Evolutionary conservation across 2,113 vertebrate genomes (phyloP).

Genomic region (Tetraodon nigroviridis): DNA sequence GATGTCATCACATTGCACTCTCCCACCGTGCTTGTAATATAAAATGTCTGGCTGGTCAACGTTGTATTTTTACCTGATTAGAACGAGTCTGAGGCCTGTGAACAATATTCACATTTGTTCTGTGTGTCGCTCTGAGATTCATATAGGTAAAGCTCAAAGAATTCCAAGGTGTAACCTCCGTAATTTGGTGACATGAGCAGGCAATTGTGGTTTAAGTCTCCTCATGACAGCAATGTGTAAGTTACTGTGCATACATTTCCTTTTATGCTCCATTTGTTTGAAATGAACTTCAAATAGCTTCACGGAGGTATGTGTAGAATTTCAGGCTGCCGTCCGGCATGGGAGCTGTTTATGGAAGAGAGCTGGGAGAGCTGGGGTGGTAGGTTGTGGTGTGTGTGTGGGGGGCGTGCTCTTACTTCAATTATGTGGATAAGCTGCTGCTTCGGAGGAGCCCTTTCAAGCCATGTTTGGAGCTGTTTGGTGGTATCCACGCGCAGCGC

Average conservation of each 20-base stretch:
- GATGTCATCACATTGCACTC: no score
- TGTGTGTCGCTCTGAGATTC: no score
- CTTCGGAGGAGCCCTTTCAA: conserved; percentile 54
- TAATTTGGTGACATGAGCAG: conserved; percentile 32
- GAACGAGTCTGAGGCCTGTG: no score
- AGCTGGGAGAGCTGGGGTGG: conserved; percentile 21
- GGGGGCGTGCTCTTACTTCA: conserved; percentile 43
- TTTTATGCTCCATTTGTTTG: conserved; percentile 76
- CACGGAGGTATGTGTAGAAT: conserved; percentile 62
- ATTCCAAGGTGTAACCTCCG: conserved; percentile 13
- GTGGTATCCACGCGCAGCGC: conserved; percentile 45
- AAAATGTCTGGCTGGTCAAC: no score
- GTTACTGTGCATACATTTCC: conserved; percentile 72
- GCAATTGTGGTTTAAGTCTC: conserved; percentile 30
- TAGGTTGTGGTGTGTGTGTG: conserved; percentile 12
- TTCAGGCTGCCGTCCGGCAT: conserved; percentile 57
- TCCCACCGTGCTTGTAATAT: no score
- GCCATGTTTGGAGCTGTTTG: conserved; percentile 78
- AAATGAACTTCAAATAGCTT: conserved; percentile 68
- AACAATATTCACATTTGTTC: no score
- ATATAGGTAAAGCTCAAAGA: neutral
- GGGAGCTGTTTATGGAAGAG: conserved; percentile 74
- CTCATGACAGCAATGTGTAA: conserved; percentile 32
- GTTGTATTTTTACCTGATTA: no score
- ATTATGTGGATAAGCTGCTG: conserved; percentile 64